Conservation (phyloP, 2,888 invertebrate species). For the Gymnosoma rotundatum region DNA sequence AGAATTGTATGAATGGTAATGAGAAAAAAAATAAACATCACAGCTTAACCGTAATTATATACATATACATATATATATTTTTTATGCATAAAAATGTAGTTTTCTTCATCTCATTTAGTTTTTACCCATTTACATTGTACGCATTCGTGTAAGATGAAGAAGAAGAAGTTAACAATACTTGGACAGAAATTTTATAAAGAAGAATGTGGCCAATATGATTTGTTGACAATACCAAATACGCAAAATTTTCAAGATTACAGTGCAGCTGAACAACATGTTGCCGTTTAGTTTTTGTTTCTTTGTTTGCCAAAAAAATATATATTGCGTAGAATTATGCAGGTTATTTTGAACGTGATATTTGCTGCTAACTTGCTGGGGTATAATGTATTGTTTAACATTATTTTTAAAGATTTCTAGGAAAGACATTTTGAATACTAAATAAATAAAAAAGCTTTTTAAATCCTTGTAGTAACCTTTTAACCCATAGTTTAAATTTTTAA, state of each 20-base stretch:
- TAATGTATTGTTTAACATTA: not conserved
- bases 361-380: not conserved
- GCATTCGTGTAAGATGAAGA: constrained; percentile 40
- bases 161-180: constrained; percentile 21
- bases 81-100: constrained; percentile 18
- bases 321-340: constrained; percentile 58
- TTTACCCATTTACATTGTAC: constrained; percentile 51
- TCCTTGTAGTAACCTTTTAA: not conserved
- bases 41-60: constrained; percentile 12
- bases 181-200: constrained; percentile 10
- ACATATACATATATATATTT: too few relatives aligned
- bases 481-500: not conserved
- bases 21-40: not conserved
- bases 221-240: constrained; percentile 70
- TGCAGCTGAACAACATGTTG: constrained; percentile 39
- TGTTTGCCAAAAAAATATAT: constrained; percentile 3
- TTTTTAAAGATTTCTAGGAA: constrained; percentile 32
- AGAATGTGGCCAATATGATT: constrained; percentile 69
- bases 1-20: not conserved
- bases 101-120: constrained; percentile 12
- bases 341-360: constrained; percentile 33
- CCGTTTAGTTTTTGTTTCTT: constrained; percentile 1
- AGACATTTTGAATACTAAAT: constrained; percentile 25
- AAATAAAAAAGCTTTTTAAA: not conserved
- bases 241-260: constrained; percentile 51